These are phyloP conservation scores for Blastobasis adustella DNA, from an alignment of 2,888 invertebrate genomes.

Conservation along the genomic window DNA sequence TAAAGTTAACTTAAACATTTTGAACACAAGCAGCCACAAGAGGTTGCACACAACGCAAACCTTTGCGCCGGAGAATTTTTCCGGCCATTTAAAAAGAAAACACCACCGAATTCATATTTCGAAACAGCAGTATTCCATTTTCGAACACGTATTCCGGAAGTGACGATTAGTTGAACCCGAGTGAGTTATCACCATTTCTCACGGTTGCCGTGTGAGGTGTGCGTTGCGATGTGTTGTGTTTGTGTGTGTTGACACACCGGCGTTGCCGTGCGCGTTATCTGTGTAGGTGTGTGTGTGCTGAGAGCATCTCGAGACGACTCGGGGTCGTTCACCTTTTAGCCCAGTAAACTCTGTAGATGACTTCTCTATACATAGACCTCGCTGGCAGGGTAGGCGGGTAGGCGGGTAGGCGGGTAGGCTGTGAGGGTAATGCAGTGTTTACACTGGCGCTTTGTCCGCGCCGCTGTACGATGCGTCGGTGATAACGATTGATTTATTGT, in stretches of 20 bases:
- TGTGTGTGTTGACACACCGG: no score
- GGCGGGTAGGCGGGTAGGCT: no score
- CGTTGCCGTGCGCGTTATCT: slow-evolving; percentile 19
- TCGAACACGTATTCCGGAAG: slow-evolving; percentile 58
- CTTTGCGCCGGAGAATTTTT: no score
- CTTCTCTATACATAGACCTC: slow-evolving; percentile 3
- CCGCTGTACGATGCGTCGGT: slow-evolving; percentile 14
- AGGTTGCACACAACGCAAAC: no score
- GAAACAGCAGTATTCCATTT: slow-evolving; percentile 21
- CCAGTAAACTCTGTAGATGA: slow-evolving; percentile 68
- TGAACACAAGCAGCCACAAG: no score
- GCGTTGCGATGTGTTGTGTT: no score
- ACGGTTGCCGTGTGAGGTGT: slow-evolving; percentile 40
- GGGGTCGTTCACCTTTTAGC: slow-evolving; percentile 74
- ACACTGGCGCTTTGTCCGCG: slow-evolving; percentile 40
- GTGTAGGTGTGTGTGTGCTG: slow-evolving; percentile 53
- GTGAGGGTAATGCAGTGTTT: slow-evolving; percentile 28
- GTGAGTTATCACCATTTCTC: slow-evolving; percentile 74
- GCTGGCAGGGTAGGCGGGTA: no score
- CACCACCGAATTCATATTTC: neutral
- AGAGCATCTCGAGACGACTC: slow-evolving; percentile 64
- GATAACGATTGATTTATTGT: neutral
- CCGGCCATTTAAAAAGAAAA: neutral
- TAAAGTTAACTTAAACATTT: no score
- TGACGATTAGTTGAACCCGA: slow-evolving; percentile 61